Evolutionary conservation across 2,113 vertebrate genomes (phyloP).

Genomic region (Todiramphus saurophagus): DNA sequence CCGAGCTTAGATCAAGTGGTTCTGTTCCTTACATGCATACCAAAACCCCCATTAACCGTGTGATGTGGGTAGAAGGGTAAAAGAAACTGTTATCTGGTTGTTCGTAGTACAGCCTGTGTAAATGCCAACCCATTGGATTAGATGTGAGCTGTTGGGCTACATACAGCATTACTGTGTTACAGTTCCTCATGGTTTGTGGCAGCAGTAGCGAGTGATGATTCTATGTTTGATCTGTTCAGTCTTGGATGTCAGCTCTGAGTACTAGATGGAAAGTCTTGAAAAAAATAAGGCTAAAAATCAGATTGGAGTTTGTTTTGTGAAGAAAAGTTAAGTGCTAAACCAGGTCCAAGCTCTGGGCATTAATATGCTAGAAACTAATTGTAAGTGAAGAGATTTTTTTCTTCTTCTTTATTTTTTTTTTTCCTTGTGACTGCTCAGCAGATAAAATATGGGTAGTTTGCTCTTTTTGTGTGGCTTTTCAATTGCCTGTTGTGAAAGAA

Average conservation of each 20-base stretch:
- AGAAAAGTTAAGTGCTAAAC: neutral
- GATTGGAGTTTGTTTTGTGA: neutral
- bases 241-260: neutral
- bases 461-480: neutral
- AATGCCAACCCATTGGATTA: neutral
- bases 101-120: neutral
- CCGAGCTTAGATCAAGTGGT: neutral
- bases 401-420: neutral
- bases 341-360: neutral
- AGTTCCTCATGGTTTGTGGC: neutral
- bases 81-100: neutral
- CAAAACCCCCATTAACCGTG: neutral
- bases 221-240: rapidly evolving
- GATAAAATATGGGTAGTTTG: neutral
- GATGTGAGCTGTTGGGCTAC: neutral
- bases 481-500: neutral
- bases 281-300: neutral
- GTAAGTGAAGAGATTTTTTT: neutral
- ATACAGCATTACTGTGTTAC: neutral
- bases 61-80: neutral
- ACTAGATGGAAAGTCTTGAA: neutral
- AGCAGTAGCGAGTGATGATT: neutral
- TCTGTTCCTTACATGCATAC: neutral
- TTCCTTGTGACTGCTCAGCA: neutral
- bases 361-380: neutral